These are phyloP conservation scores for Pachypeltis micranthus DNA, from an alignment of 1,140 invertebrate genomes.

Conservation along the genomic window DNA sequence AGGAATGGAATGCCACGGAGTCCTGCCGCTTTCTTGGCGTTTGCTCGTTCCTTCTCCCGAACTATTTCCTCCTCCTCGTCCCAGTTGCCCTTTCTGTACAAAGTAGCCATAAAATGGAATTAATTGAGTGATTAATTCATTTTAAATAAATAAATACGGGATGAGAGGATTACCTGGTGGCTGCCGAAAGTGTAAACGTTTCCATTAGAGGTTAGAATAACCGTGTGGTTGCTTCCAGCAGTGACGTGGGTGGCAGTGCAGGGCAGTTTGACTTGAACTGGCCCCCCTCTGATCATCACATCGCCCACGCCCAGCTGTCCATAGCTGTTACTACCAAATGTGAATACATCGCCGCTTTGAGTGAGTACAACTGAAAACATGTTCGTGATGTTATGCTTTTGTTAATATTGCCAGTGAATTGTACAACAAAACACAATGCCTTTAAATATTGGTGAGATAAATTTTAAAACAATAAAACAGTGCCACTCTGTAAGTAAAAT, in stretches of 20 bases:
- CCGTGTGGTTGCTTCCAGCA: constrained; percentile 90
- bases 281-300: constrained; percentile 55
- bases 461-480: not conserved
- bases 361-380: constrained; percentile 46
- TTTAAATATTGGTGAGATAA: no score
- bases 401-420: no score
- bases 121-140: no score
- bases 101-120: not conserved
- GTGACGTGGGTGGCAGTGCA: constrained; percentile 60
- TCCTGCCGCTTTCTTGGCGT: constrained; percentile 27
- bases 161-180: constrained; percentile 52
- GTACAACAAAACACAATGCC: no score
- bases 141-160: no score
- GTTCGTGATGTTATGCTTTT: no score
- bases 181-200: constrained; percentile 89
- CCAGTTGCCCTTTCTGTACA: constrained; percentile 75
- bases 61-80: constrained; percentile 38
- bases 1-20: constrained; percentile 70
- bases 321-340: constrained; percentile 88
- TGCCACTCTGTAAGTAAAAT: no score
- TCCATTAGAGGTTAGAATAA: constrained; percentile 75
- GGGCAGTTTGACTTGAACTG: constrained; percentile 63
- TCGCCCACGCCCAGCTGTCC: constrained; percentile 89
- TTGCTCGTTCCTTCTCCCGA: constrained; percentile 18
- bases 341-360: constrained; percentile 63